A percentile compares a stretch with the other conserved stretches of the same genome.
Conservation (phyloP, 1,140 invertebrate species). For the Chionoecetes opilio region DNA sequence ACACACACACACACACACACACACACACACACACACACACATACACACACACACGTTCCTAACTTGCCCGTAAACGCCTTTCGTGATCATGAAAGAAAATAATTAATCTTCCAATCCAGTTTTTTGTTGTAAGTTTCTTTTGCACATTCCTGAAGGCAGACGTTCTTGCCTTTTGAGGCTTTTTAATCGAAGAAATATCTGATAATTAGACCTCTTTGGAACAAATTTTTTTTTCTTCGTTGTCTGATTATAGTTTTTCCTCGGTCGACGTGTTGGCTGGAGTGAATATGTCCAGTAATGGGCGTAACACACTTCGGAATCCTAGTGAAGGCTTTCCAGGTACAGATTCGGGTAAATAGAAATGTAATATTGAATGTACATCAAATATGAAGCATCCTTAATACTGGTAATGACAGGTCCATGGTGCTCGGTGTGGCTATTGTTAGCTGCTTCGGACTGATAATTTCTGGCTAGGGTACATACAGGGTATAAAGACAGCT, state of each 20-base stretch:
- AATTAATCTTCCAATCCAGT: background rate
- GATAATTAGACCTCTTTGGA: background rate
- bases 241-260: too few relatives aligned
- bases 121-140: background rate
- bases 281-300: background rate
- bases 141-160: background rate
- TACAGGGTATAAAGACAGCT: too few relatives aligned
- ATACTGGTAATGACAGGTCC: too few relatives aligned
- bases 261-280: background rate
- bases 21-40: slow-evolving; percentile 23
- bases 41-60: background rate
- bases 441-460: too few relatives aligned
- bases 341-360: background rate
- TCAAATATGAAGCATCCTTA: too few relatives aligned
- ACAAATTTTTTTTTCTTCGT: background rate
- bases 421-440: too few relatives aligned
- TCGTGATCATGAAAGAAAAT: too few relatives aligned
- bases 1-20: slow-evolving; percentile 18
- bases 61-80: too few relatives aligned
- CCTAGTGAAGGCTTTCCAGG: background rate
- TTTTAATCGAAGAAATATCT: background rate
- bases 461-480: too few relatives aligned
- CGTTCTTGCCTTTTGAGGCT: background rate
- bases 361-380: background rate
- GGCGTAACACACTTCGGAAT: background rate